Percentiles rank a stretch among this genome's conserved stretches.
Evolutionary conservation across 2,888 invertebrate genomes (phyloP).

Genomic region (Creontiades dilutus): DNA sequence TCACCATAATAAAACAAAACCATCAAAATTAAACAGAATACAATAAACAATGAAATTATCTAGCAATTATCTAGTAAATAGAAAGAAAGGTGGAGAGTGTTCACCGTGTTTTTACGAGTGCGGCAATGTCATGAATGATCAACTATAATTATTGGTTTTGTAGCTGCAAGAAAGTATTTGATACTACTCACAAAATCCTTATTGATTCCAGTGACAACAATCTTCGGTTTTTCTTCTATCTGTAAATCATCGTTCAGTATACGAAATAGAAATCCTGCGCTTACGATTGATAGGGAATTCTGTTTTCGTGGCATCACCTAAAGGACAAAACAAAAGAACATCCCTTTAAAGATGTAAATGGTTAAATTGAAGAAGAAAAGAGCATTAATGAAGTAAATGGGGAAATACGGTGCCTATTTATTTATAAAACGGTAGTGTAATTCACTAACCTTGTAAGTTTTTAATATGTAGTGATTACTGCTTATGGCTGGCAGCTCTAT

Average conservation of each 20-base stretch:
- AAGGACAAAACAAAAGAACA: no score
- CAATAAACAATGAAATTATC: no score
- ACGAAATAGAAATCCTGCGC: conserved; percentile 86
- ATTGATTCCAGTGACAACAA: conserved; percentile 80
- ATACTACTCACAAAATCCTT: conserved; percentile 78
- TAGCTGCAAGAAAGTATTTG: no score
- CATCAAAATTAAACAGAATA: no score
- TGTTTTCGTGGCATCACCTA: conserved; percentile 88
- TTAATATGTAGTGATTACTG: conserved; percentile 79
- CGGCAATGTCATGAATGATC: no score
- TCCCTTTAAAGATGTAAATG: no score
- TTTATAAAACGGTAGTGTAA: not conserved
- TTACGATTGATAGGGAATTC: conserved; percentile 88
- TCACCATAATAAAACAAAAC: no score
- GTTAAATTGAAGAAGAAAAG: no score
- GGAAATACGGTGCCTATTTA: not conserved
- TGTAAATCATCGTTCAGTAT: conserved; percentile 79
- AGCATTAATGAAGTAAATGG: not conserved
- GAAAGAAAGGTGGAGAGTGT: no score
- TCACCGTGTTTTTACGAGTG: no score
- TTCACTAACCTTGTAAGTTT: conserved; percentile 84
- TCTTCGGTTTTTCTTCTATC: conserved; percentile 80
- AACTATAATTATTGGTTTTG: no score
- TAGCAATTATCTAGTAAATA: no score
- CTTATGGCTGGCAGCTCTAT: conserved; percentile 82